Evolutionary conservation across 53 echinoderm and acorn worm genomes (phyloP), one percentile per base, ranked within the genome.

Genomic region (Temnopleurus reevesii): DNA sequence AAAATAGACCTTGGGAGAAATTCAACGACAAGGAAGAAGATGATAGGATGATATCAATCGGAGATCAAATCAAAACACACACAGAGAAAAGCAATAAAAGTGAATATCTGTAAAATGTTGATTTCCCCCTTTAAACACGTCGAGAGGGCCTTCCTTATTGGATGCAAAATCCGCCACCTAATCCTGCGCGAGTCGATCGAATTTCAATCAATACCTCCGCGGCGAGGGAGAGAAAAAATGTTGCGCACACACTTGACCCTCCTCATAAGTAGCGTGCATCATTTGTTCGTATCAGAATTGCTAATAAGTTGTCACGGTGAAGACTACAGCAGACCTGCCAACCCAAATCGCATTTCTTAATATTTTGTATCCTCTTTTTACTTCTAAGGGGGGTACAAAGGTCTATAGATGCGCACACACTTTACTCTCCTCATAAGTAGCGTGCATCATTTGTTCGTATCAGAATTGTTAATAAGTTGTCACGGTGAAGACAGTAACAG

Each of bases 121-220:
- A 71, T 71, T 71, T 13, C 71, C 71, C 71, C 71, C 71, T 71
- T 71, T 38, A 71, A 38, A 71, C 71, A 71, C 41, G 71, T 71
- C 71, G 23, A 71, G 71, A 71, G 46, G 79, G 28, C 79, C 79
- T 49, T 49, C 79, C 79, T 79, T 49, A 79, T 79, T 49, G 79
- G 46, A 79, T 79, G 79, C 27, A 46, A 49, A 79, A 47, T 79
- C 79, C 79, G 79, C 46, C 79, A 79, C 79, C 79, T 79, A 79
- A 79, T 79, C 79, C 79, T 13, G 41, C 28, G 26, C 18, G 79
- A 79, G 46, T 79, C 18, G 79, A 79, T 79, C 79, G 49, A 79
- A 49, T 79, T 79, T 79, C 79, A 79, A 79, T 79, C 79, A 79
- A 79, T 79, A 79, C 79, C 79, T 79, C 46, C 79, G 15, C 79